Percentiles rank a stretch among this genome's conserved stretches.
Evolutionary conservation across 2,797 vertebrate species (phyloP).

Genomic region (Crax fasciolata): DNA sequence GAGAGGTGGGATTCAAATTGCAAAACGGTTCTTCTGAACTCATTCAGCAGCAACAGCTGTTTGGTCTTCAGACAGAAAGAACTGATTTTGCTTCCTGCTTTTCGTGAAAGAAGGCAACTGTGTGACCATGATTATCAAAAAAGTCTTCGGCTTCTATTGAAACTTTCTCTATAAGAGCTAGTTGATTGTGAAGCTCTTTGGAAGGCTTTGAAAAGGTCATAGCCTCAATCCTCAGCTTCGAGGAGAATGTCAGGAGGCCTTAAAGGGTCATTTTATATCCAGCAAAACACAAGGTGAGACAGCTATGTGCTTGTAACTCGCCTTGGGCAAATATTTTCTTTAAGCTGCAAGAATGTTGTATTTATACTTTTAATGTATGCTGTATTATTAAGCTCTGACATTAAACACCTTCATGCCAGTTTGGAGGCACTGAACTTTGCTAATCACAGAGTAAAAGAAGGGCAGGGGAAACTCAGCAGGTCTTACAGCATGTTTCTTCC

Average conservation of each 20-base stretch:
- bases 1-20: background rate
- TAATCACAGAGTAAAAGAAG: slow-evolving; percentile 48
- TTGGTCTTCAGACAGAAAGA: background rate
- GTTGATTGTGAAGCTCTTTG: slow-evolving; percentile 48
- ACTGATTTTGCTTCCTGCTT: background rate
- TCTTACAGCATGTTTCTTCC: background rate
- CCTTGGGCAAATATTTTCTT: slow-evolving; percentile 69
- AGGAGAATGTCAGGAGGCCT: slow-evolving; percentile 73
- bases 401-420: slow-evolving; percentile 69
- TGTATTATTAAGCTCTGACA: slow-evolving; percentile 71
- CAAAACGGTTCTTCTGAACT: background rate
- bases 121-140: background rate
- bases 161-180: slow-evolving; percentile 17
- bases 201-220: slow-evolving; percentile 73
- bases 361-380: slow-evolving; percentile 72
- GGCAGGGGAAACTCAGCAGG: background rate
- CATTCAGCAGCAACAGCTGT: background rate
- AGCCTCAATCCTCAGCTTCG: slow-evolving; percentile 61
- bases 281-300: slow-evolving; percentile 22
- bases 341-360: slow-evolving; percentile 63
- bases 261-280: slow-evolving; percentile 73
- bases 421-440: slow-evolving; percentile 68
- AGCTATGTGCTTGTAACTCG: slow-evolving; percentile 47
- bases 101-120: background rate
- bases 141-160: slow-evolving; percentile 43